These are phyloP conservation scores for Nannoperca obscura DNA, from an alignment of 2,797 vertebrate species.

Conservation along the genomic window DNA sequence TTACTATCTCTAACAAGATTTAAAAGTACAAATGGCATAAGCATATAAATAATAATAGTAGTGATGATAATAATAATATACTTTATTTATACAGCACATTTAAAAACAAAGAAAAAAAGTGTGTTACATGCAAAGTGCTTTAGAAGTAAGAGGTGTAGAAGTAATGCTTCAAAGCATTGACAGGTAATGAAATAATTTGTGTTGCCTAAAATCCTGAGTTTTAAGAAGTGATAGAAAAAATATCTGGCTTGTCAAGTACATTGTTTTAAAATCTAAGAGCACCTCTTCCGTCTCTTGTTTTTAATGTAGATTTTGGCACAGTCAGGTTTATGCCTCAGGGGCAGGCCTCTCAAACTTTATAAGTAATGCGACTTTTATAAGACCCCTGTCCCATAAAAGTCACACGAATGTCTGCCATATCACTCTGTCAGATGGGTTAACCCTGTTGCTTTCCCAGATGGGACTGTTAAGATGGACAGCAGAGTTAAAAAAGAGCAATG, in stretches of 20 bases:
- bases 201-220: neutral
- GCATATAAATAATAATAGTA: neutral
- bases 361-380: constrained; percentile 61
- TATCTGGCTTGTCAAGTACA: neutral
- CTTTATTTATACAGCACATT: too few relatives aligned
- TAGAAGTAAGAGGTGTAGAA: too few relatives aligned
- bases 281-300: constrained; percentile 12
- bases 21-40: neutral
- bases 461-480: constrained; percentile 20
- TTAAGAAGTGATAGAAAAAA: neutral
- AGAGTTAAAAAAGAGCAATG: constrained; percentile 31
- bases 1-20: neutral
- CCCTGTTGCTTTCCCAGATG: constrained; percentile 43
- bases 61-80: too few relatives aligned
- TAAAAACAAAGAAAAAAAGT: too few relatives aligned
- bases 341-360: constrained; percentile 37
- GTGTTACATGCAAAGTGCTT: too few relatives aligned
- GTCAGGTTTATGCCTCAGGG: neutral
- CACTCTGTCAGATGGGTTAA: constrained; percentile 38
- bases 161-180: neutral
- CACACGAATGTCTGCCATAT: constrained; percentile 47
- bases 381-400: constrained; percentile 54
- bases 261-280: neutral
- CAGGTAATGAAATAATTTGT: neutral
- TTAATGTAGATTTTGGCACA: constrained; percentile 11